Evolutionary conservation across 2,888 invertebrate species (phyloP), one percentile per base, ranked within the genome.

Genomic region (Laothoe populi): DNA sequence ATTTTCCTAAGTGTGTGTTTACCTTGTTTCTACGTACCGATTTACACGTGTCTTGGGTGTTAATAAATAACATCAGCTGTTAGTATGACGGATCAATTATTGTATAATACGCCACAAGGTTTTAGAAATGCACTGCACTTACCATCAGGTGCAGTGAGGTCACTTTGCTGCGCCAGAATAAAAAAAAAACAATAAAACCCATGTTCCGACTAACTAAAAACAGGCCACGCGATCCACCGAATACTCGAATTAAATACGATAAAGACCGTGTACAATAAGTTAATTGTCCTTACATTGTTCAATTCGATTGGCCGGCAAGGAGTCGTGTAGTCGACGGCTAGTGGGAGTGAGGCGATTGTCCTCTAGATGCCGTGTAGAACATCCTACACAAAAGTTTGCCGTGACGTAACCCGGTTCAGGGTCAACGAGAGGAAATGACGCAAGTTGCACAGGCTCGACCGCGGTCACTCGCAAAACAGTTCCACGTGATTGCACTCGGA

Each of bases 361-460:
- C 81, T 80, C 79, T 79, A 75, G 69, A 74, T 78, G 66, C 58
- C 72, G 74, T 74, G 83, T 87, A 84, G 83, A 83, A 83, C 88
- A 84, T 88, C 86, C 85, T 83, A 84, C 87, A 84, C 46, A 58
- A 62, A 62, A 48, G 46, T 57, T 38, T 58, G 74, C 60, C 72
- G 80, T 90, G 90, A 92, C 90, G 91, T 91, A 87, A 91, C 86
- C 64, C 79, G 71, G 90, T 91, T 92, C 92, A 92, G 87, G 92
- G 92, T 87, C 92, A 88, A 70, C 84, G 73, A 83, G 82, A 92
- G 92, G 92, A 92, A 91, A 89, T 92, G 92, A 92, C 92, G 91
- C 90, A 90, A 89, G 78, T 44, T 44, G 44, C 83, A 73, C 75
- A 74, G 72, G 70, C 76, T 72, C 73, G 70, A 72, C 78, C 78